Evolutionary conservation across 2,797 vertebrate genomes (phyloP).

Genomic region (Coranthus polyacanthus): DNA sequence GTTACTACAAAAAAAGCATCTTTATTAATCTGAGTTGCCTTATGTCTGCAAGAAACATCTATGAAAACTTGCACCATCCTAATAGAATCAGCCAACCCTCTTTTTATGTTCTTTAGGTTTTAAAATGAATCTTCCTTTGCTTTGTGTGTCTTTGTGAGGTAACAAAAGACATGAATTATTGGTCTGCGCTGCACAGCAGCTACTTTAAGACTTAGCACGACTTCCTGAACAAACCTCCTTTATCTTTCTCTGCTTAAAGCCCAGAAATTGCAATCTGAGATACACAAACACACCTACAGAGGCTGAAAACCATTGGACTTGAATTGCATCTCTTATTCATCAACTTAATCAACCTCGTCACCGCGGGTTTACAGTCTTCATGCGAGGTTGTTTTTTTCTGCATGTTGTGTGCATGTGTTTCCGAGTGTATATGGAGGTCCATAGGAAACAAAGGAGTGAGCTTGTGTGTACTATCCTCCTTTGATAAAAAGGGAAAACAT

Average conservation of each 20-base stretch:
- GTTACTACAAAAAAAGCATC: constrained; percentile 14
- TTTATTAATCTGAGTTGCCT: constrained; percentile 31
- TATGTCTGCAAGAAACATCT: constrained; percentile 4
- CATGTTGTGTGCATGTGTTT: constrained; percentile 16
- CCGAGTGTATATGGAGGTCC: constrained; percentile 1
- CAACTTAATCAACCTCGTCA: constrained; percentile 56
- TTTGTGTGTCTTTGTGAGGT: constrained; percentile 46
- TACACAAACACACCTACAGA: constrained; percentile 28
- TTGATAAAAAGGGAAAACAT: constrained; percentile 70
- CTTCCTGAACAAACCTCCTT: constrained; percentile 44
- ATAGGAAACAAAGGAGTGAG: constrained; percentile 52
- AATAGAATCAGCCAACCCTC: constrained; percentile 5
- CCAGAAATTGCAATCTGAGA: constrained; percentile 46
- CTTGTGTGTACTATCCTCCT: constrained; percentile 61
- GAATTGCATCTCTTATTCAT: constrained; percentile 61
- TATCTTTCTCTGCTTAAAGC: constrained; percentile 42
- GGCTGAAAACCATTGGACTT: constrained; percentile 40
- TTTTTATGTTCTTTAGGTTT: constrained; percentile 45
- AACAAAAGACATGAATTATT: constrained; percentile 56
- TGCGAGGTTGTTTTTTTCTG: too few species aligned
- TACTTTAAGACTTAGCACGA: constrained; percentile 22
- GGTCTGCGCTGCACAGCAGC: constrained; percentile 13
- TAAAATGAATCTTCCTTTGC: constrained; percentile 40
- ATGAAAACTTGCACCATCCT: not conserved
- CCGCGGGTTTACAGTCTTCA: too few species aligned